Evolutionary conservation across 2,113 vertebrate genomes (phyloP).

Genomic region (Equus przewalskii): DNA sequence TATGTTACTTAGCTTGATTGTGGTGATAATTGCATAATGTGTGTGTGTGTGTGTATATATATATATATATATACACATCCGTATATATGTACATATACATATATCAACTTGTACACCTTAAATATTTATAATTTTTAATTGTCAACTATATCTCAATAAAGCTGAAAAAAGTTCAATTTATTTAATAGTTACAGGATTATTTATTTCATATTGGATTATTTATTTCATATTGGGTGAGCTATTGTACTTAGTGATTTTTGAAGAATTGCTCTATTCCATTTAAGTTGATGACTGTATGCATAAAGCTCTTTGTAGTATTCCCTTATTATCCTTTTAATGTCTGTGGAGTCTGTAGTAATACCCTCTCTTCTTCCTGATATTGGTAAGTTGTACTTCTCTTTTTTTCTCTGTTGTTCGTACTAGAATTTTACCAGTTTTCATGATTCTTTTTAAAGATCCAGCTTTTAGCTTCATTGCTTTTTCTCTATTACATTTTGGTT

Average conservation of each 20-base stretch:
- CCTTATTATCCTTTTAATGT: too few relatives aligned
- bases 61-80: too few relatives aligned
- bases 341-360: not conserved
- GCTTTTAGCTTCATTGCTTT: not conserved
- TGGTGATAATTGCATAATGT: too few relatives aligned
- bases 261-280: not conserved
- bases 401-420: not conserved
- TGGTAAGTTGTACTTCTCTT: not conserved
- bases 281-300: not conserved
- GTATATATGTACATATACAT: too few relatives aligned
- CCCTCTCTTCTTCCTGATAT: not conserved
- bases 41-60: too few relatives aligned
- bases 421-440: not conserved
- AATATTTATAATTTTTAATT: too few relatives aligned
- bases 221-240: not conserved
- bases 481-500: not conserved
- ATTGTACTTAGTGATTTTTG: not conserved
- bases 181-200: not conserved
- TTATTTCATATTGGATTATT: not conserved
- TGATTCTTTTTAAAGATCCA: not conserved
- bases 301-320: not conserved
- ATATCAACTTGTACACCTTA: too few relatives aligned
- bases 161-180: not conserved
- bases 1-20: too few relatives aligned
- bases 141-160: too few relatives aligned